These are phyloP conservation scores for Origma solitaria DNA, from an alignment of 2,113 vertebrate species.

Conservation along the genomic window DNA sequence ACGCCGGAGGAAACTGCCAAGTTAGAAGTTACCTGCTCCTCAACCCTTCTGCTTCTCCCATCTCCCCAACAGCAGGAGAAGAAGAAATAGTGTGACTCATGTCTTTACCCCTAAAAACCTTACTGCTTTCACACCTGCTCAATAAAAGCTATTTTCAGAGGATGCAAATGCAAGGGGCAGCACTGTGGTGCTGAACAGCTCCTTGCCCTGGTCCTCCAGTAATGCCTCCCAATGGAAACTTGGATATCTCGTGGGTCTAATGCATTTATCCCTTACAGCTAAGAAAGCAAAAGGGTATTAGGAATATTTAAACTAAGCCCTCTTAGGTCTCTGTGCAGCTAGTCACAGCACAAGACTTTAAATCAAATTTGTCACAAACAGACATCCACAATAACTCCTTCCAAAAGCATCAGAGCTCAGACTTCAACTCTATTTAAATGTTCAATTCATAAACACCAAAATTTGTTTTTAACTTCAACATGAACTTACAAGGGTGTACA, in stretches of 20 bases:
- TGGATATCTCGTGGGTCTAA: rapidly evolving
- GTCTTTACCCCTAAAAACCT: not conserved
- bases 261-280: rapidly evolving
- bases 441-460: not conserved
- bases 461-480: not conserved
- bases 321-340: not conserved
- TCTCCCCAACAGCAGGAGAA: not conserved
- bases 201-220: not conserved
- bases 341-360: not conserved
- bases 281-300: not conserved
- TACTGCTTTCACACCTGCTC: not conserved
- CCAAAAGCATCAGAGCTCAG: not conserved
- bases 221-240: rapidly evolving
- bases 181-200: not conserved
- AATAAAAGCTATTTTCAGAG: not conserved
- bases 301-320: not conserved
- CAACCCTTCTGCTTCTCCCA: not conserved
- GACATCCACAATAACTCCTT: not conserved
- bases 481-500: not conserved
- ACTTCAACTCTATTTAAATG: not conserved
- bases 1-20: not conserved
- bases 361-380: not conserved
- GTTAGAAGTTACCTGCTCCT: not conserved
- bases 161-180: not conserved
- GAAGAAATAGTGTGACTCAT: not conserved